A percentile compares a stretch with the other conserved stretches of the same genome.
Evolutionary conservation across 2,113 vertebrate species (phyloP).

Genomic region (Alces alces): DNA sequence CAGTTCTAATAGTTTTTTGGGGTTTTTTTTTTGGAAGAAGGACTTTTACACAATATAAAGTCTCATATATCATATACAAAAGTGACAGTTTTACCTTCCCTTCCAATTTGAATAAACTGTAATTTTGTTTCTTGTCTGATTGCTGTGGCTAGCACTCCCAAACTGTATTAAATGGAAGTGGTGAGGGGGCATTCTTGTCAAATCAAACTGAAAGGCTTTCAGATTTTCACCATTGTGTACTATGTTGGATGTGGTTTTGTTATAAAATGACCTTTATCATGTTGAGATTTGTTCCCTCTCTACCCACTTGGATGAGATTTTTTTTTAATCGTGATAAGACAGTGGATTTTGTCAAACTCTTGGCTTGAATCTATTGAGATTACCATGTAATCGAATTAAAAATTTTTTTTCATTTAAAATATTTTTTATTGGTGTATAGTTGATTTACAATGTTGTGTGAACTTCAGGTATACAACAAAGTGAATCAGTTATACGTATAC

Average conservation of each 20-base stretch:
- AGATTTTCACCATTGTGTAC: not conserved
- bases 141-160: not conserved
- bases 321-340: not conserved
- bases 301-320: not conserved
- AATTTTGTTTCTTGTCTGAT: not conserved
- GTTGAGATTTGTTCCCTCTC: not conserved
- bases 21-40: not conserved
- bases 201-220: not conserved
- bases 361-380: not conserved
- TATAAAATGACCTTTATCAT: not conserved
- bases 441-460: not conserved
- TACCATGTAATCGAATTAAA: not conserved
- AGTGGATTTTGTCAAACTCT: not conserved
- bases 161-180: not conserved
- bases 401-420: not conserved
- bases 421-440: not conserved
- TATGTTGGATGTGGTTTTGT: not conserved
- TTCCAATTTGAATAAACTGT: not conserved
- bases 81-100: not conserved
- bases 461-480: not conserved
- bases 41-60: not conserved
- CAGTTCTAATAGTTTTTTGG: not conserved
- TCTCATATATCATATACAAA: not conserved
- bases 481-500: not conserved
- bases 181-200: not conserved